These are phyloP conservation scores for Campoletis sonorensis DNA, from an alignment of 1,140 invertebrate species.

Conservation along the genomic window DNA sequence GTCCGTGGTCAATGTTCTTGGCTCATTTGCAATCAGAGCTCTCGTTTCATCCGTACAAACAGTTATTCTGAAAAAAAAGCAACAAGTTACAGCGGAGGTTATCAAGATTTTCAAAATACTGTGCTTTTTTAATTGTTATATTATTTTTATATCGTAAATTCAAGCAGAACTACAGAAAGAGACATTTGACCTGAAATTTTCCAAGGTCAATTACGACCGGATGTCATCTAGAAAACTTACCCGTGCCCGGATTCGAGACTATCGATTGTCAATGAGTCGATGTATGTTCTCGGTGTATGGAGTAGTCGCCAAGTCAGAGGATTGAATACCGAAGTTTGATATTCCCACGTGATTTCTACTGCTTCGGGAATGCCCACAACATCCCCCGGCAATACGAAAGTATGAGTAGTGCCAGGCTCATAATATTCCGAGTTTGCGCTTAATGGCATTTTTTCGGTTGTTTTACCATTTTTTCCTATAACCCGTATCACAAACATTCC, in stretches of 20 bases:
- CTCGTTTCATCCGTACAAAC: constrained; percentile 70
- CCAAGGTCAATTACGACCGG: too few species aligned
- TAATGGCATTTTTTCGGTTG: constrained; percentile 79
- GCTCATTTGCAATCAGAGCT: constrained; percentile 69
- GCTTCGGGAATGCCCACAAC: constrained; percentile 81
- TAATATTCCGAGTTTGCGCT: constrained; percentile 78
- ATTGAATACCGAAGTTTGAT: constrained; percentile 86
- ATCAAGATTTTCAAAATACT: background rate
- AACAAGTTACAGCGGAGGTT: background rate
- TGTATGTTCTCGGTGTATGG: constrained; percentile 82
- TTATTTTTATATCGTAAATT: too few species aligned
- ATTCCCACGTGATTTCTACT: constrained; percentile 86
- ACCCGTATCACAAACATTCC: constrained; percentile 83
- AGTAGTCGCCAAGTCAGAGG: constrained; percentile 89
- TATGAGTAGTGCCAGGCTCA: constrained; percentile 84
- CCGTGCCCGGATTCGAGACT: constrained; percentile 82
- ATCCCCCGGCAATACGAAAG: constrained; percentile 81
- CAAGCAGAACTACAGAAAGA: too few species aligned
- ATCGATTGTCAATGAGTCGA: constrained; percentile 84
- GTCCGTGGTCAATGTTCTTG: constrained; percentile 68
- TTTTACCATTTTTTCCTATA: constrained; percentile 80
- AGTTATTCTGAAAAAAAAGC: constrained; percentile 67
- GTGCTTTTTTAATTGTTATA: too few species aligned
- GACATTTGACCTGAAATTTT: too few species aligned
- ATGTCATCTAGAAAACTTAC: constrained; percentile 71